Conservation (phyloP, 2,113 vertebrate species). For the Potamarius usumacintae region DNA sequence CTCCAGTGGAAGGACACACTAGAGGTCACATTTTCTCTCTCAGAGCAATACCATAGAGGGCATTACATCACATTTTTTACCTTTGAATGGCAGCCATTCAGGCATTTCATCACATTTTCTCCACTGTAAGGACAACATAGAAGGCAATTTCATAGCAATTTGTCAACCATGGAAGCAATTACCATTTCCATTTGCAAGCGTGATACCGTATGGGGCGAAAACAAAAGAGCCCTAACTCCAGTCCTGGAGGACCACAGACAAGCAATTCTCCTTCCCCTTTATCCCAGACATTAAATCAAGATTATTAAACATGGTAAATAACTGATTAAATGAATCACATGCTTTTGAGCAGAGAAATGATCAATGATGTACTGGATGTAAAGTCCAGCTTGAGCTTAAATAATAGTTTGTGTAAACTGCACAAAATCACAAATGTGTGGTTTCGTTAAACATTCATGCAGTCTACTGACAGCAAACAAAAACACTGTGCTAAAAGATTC, state of each 20-base stretch:
- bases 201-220: not conserved
- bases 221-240: not conserved
- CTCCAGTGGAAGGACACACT: too few species aligned
- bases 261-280: not conserved
- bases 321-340: not conserved
- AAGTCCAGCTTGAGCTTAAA: not conserved
- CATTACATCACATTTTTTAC: too few species aligned
- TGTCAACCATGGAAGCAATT: not conserved
- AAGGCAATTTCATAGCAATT: not conserved
- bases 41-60: too few species aligned
- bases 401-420: not conserved
- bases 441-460: not conserved
- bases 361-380: not conserved
- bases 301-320: not conserved
- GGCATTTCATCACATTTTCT: too few species aligned
- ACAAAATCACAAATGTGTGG: not conserved
- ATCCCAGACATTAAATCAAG: not conserved
- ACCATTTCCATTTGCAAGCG: not conserved
- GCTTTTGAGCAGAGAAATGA: not conserved
- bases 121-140: not conserved
- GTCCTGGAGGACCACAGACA: not conserved
- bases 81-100: too few species aligned
- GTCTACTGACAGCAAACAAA: not conserved
- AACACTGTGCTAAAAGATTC: not conserved
- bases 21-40: too few species aligned